These are phyloP conservation scores for Anthopleura sola DNA, from an alignment of 64 coral and sea anemone species.

Conservation along the genomic window DNA sequence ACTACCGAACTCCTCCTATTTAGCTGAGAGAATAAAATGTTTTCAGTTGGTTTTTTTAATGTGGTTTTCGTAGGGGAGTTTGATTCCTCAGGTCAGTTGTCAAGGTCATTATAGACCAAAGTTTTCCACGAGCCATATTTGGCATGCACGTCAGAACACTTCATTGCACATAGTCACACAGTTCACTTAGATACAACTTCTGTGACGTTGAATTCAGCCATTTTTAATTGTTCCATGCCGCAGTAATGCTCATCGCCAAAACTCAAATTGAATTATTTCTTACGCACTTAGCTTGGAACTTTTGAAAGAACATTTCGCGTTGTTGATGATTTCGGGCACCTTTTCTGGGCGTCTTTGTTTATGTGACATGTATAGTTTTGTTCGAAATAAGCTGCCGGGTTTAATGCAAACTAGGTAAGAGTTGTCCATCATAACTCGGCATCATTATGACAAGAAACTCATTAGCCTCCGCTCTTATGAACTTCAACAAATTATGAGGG, in stretches of 20 bases:
- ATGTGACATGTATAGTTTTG: neutral
- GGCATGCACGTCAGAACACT: neutral
- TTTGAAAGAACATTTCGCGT: neutral
- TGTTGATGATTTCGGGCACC: neutral
- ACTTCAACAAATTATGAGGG: conserved; percentile 17
- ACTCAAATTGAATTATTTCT: neutral
- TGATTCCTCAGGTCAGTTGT: neutral
- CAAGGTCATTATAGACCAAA: neutral
- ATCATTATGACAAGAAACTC: conserved; percentile 17
- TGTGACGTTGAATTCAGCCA: neutral
- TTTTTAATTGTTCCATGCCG: neutral
- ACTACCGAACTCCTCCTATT: neutral
- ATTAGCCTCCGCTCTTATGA: conserved; percentile 19
- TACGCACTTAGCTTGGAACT: neutral
- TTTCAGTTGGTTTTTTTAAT: neutral
- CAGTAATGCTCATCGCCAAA: neutral
- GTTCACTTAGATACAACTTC: neutral
- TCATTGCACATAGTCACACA: neutral
- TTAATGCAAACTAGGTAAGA: neutral
- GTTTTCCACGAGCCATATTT: neutral
- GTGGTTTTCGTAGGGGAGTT: neutral
- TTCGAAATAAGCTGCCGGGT: neutral
- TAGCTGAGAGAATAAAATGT: neutral
- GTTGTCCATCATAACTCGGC: conserved; percentile 15
- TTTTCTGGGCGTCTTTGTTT: neutral